Base-by-base conservation (phyloP, 2,113 vertebrate species). In the Engraulis encrasicolus region DNA sequence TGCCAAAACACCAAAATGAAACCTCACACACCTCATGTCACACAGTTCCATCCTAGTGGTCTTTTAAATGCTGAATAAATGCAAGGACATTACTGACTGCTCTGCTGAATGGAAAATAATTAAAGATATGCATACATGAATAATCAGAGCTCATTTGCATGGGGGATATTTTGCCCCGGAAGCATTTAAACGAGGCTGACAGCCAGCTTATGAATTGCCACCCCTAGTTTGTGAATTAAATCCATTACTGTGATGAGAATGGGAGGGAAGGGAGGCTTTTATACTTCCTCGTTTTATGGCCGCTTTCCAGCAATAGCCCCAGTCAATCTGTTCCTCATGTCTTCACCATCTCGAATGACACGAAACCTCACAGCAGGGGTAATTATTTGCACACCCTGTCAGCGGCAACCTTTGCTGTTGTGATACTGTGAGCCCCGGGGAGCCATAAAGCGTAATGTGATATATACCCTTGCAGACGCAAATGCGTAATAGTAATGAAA, bases 101-200 rank as follows among this genome's bases (percentile, higher is more conserved):
- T 79, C 84, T 84, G 37, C 85, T 52, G 87, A 84, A 89, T 82
- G 36, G 85, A 86, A 90, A 78, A 79, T 87, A 87, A 89, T 91
- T 89, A 86, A 82, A 91, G 82, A 89, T 89, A 90, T 78, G 89
- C 87, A 90, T 81, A 50, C 82, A 90, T 89, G 85, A 91, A 89
- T 88, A 91, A 91, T 88, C 61, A 78, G 49, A 74, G 66, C 27
- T 86, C 88, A 78, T 83, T 86, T 86, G 86, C 80, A 87, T 78
- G n/a, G 50, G 61, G 66, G 86, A 74, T 84, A 81, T 90, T 84
- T 83, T 83, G 88, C 83, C 66, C 36, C 45, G 52, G 78, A 86
- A 66, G 84, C 87, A 90, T 93, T 88, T 85, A 88, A 91, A 91
- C 90, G 19, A 90, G 83, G 84, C 85, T 81, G 82, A 86, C 78